These are phyloP conservation scores for Gadopsis marmoratus DNA, from an alignment of 2,797 vertebrate species.

Conservation along the genomic window DNA sequence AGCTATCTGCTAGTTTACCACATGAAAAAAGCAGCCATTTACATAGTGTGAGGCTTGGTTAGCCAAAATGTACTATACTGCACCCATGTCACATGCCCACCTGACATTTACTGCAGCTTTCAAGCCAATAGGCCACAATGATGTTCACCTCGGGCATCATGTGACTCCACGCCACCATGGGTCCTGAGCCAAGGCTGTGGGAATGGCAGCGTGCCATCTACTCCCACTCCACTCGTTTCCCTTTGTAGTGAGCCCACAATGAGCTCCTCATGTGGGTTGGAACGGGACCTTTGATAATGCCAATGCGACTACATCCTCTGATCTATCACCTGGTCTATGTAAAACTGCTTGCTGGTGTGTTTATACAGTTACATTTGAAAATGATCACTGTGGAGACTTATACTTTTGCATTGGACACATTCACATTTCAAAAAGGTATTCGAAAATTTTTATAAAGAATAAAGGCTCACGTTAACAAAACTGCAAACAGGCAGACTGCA, in stretches of 20 bases:
- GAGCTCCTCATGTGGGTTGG: constrained; percentile 67
- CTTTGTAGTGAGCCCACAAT: constrained; percentile 73
- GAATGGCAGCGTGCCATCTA: constrained; percentile 66
- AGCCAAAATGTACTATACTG: constrained; percentile 25
- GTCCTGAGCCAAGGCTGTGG: constrained; percentile 69
- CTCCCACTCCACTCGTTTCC: constrained; percentile 77
- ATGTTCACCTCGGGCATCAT: constrained; percentile 49
- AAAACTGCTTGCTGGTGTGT: constrained; percentile 21
- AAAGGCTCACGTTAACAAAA: not conserved
- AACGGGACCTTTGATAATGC: constrained; percentile 67
- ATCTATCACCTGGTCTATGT: constrained; percentile 48
- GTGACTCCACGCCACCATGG: constrained; percentile 62
- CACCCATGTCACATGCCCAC: constrained; percentile 46
- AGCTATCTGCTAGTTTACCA: constrained; percentile 36
- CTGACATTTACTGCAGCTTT: constrained; percentile 55
- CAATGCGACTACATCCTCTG: constrained; percentile 40
- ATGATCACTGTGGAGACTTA: not conserved
- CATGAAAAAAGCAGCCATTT: constrained; percentile 47
- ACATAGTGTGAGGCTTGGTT: constrained; percentile 26
- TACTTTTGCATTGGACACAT: constrained; percentile 11
- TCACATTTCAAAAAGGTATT: not conserved
- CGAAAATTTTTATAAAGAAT: not conserved
- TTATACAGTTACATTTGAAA: constrained; percentile 22
- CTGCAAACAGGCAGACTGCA: constrained; percentile 40
- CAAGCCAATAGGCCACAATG: constrained; percentile 29